Conservation (phyloP, 2,888 invertebrate genomes). For the Nineta flava region DNA sequence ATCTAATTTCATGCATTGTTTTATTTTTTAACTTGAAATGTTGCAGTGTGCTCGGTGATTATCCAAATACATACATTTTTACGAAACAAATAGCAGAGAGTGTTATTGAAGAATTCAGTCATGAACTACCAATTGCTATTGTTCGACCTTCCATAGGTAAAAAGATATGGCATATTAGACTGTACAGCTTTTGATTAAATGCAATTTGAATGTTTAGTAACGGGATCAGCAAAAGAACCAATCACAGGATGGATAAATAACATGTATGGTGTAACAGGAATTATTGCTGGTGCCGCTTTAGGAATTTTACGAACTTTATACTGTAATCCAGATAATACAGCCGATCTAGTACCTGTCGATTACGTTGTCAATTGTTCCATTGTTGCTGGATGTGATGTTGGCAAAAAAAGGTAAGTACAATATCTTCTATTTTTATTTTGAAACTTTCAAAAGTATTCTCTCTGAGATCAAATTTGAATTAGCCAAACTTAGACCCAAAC, state of each 20-base stretch:
- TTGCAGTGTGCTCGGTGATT: slow-evolving; percentile 24
- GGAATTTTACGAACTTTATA: slow-evolving; percentile 45
- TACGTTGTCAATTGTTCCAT: slow-evolving; percentile 43
- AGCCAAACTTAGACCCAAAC: not conserved
- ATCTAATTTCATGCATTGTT: too few species aligned
- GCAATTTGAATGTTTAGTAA: slow-evolving; percentile 19
- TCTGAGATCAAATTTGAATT: not conserved
- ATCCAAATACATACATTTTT: slow-evolving; percentile 51
- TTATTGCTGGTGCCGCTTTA: slow-evolving; percentile 32
- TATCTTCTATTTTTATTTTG: too few species aligned
- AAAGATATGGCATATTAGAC: slow-evolving; percentile 5
- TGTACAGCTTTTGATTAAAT: not conserved
- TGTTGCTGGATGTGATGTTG: slow-evolving; percentile 36
- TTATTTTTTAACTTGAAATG: not conserved
- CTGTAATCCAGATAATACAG: slow-evolving; percentile 31
- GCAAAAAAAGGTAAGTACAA: slow-evolving; percentile 16
- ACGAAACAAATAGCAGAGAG: slow-evolving; percentile 50
- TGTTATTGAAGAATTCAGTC: slow-evolving; percentile 31
- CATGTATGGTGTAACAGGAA: slow-evolving; percentile 47
- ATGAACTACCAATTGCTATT: slow-evolving; percentile 37
- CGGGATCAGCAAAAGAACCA: slow-evolving; percentile 26
- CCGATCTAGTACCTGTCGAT: slow-evolving; percentile 56
- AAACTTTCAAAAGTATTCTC: too few species aligned
- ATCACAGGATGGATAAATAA: slow-evolving; percentile 53
- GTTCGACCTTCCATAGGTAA: slow-evolving; percentile 44